Evolutionary conservation across 2,113 vertebrate species (phyloP).

Genomic region (Mugil cephalus): DNA sequence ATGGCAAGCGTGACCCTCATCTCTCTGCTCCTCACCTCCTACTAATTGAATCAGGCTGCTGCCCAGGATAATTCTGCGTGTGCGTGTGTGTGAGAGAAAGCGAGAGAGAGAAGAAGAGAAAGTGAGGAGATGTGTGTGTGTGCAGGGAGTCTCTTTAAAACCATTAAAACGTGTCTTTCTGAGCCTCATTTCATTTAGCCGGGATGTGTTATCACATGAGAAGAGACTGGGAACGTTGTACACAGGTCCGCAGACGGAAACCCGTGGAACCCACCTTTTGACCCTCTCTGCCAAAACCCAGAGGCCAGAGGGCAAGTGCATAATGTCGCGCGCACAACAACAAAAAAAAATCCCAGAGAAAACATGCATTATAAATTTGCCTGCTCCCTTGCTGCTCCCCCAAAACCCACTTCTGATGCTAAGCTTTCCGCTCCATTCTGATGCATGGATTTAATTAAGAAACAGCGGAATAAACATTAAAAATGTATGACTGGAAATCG

Average conservation of each 20-base stretch:
- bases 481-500: conserved; percentile 89
- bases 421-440: conserved; percentile 71
- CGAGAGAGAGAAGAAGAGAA: conserved; percentile 3
- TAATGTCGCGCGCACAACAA: conserved; percentile 10
- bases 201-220: conserved; percentile 21
- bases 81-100: conserved; percentile 19
- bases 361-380: conserved; percentile 67
- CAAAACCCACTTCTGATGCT: conserved; percentile 47
- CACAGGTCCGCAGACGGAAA: no score
- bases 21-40: conserved; percentile 78
- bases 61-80: conserved; percentile 63
- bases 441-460: conserved; percentile 91
- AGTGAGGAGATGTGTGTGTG: conserved; percentile 3
- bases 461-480: conserved; percentile 86
- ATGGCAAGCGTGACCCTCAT: conserved; percentile 82
- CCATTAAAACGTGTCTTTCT: conserved; percentile 44
- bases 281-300: neutral
- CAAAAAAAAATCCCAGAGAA: conserved; percentile 37
- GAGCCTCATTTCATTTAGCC: conserved; percentile 26
- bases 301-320: conserved; percentile 42
- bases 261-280: neutral
- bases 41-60: conserved; percentile 82
- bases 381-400: conserved; percentile 15
- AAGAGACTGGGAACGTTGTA: neutral
- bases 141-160: conserved; percentile 50